These are phyloP conservation scores for Sceloporus tristichus DNA, from an alignment of 2,113 vertebrate genomes.

Conservation along the genomic window DNA sequence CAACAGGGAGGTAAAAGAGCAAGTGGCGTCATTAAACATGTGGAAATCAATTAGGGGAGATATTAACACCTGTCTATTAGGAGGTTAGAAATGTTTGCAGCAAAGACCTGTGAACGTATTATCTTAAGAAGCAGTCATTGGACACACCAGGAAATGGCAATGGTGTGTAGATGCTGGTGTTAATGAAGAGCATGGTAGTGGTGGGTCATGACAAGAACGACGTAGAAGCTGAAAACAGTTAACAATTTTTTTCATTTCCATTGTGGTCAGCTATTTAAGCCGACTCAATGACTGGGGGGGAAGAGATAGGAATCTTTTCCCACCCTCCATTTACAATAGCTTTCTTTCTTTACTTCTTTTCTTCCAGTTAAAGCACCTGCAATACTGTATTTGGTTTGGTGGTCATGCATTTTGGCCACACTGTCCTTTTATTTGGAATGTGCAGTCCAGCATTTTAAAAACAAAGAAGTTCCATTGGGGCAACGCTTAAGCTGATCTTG, in stretches of 20 bases:
- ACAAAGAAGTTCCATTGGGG: constrained; percentile 59
- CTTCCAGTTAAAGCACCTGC: constrained; percentile 71
- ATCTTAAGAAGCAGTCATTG: constrained; percentile 29
- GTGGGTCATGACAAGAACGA: constrained; percentile 24
- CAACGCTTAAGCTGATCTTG: constrained; percentile 37
- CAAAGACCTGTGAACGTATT: constrained; percentile 55
- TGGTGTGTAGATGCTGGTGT: constrained; percentile 31
- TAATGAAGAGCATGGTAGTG: constrained; percentile 40
- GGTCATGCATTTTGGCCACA: constrained; percentile 55
- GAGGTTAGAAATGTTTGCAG: constrained; percentile 8
- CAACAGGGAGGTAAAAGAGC: constrained; percentile 59
- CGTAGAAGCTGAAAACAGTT: constrained; percentile 53
- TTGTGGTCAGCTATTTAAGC: constrained; percentile 50
- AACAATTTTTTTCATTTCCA: constrained; percentile 30
- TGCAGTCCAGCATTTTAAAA: constrained; percentile 70
- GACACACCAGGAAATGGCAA: constrained; percentile 42
- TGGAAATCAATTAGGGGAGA: constrained; percentile 56
- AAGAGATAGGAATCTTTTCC: constrained; percentile 22
- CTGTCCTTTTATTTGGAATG: constrained; percentile 52
- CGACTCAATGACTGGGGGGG: constrained; percentile 38
- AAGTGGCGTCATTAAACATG: constrained; percentile 68
- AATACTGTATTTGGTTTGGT: constrained; percentile 64
- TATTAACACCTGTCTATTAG: constrained; percentile 39
- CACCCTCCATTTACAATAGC: constrained; percentile 59
- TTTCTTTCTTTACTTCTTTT: constrained; percentile 60